These are phyloP conservation scores for Hyles vespertilio DNA, from an alignment of 1,140 invertebrate genomes.

Conservation along the genomic window DNA sequence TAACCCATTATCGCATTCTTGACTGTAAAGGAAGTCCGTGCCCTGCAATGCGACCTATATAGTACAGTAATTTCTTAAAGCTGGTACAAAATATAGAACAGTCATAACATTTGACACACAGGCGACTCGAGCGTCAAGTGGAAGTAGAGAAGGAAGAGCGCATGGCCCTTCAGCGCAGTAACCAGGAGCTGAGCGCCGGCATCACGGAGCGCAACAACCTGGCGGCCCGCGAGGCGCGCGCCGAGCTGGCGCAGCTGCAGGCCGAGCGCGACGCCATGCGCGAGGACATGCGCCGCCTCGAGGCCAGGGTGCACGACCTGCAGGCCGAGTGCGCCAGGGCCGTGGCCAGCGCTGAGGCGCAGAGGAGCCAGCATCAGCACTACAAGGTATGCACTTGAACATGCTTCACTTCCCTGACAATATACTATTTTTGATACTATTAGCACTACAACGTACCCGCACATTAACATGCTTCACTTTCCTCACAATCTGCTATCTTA, in stretches of 20 bases:
- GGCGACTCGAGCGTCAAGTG: conserved; percentile 59
- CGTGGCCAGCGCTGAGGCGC: conserved; percentile 41
- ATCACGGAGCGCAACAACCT: conserved; percentile 47
- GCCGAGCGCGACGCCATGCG: conserved; percentile 48
- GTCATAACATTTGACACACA: conserved; percentile 10
- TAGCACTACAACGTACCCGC: too few species aligned
- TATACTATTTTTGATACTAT: too few species aligned
- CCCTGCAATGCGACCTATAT: too few species aligned
- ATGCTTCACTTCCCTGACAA: not conserved
- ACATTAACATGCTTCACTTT: too few species aligned
- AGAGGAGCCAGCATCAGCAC: conserved; percentile 49
- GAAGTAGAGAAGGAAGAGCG: conserved; percentile 73
- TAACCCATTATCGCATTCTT: too few species aligned
- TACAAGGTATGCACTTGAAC: conserved; percentile 44
- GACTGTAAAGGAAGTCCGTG: too few species aligned
- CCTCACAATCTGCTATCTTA: too few species aligned
- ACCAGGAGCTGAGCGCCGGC: conserved; percentile 42
- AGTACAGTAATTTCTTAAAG: too few species aligned
- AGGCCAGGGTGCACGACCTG: conserved; percentile 36
- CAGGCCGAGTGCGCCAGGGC: conserved; percentile 48
- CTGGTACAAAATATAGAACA: too few species aligned
- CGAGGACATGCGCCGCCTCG: conserved; percentile 37
- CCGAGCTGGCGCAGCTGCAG: conserved; percentile 40
- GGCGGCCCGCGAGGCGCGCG: conserved; percentile 52
- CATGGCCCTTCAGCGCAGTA: conserved; percentile 52